Base-by-base conservation (phyloP, 2,797 vertebrate species). In the Rhabdophis nuchalis region DNA sequence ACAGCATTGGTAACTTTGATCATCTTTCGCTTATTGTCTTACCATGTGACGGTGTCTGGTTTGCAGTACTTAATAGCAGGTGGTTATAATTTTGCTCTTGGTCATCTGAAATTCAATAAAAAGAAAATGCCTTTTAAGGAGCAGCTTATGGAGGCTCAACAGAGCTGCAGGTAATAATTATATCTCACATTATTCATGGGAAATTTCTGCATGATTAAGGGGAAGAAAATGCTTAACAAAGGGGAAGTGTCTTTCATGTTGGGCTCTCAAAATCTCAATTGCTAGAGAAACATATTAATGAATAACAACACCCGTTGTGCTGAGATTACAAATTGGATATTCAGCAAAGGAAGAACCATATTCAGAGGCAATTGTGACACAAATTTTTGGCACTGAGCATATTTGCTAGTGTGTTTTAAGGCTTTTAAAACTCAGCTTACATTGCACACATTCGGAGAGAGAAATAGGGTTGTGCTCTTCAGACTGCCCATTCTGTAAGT, bases 61-160 rank as follows among this genome's bases (percentile, higher is more conserved):
- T 98, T 92, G 98, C 98, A 97, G 98, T 99, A 98, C 98, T 97
- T 98, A 99, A 97, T 97, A 98, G 98, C 97, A 98, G 98, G 97
- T 99, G 98, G 97, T 99, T 99, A 98, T 99, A 99, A 98, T 97
- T 99, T 98, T 98, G 98, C 94, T 98, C 99, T 97, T 99, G 98
- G 96, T 98, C 98, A 98, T 98, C 99, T 99, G 98, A 97, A 98
- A 99, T 92, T 97, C 95, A 94, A 95, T 98, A 98, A 97, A 98
- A 98, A 95, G 98, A 92, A 94, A 98, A 90, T 94, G 58, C 87
- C 93, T 93, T 95, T 95, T 96, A 95, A 96, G 94, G 95, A 97
- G 89, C 61, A 91, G 72, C 93, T 95, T 89, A 95, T 91, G 87
- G 91, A 93, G 23, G 29, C 36, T 61, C 89, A 88, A 77, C 85